phyloP scores from a whole-genome alignment of 2,888 invertebrate species.

The Sinodicranocentrus sp. region DNA sequence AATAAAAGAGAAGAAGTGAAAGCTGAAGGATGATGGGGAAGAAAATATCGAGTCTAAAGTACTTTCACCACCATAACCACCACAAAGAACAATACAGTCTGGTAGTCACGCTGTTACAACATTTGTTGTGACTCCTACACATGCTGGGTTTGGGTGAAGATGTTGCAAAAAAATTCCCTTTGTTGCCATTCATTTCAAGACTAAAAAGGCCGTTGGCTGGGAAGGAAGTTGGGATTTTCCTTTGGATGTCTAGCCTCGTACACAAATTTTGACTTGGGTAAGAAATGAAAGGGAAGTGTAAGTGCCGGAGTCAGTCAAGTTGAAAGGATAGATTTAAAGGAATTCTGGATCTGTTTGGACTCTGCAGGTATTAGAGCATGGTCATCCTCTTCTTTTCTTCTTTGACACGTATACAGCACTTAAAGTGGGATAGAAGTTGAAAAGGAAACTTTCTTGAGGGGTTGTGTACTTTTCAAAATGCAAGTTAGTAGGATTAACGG shows the following conservation, averaged over 20 bases:
- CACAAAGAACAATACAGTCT: slow-evolving; percentile 32
- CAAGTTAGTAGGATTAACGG: too few relatives aligned
- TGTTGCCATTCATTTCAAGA: slow-evolving; percentile 1
- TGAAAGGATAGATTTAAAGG: not conserved
- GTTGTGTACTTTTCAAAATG: too few relatives aligned
- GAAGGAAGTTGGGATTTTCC: not conserved
- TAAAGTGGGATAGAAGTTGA: too few relatives aligned
- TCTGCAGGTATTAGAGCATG: too few relatives aligned
- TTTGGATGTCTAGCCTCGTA: too few relatives aligned
- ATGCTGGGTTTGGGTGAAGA: slow-evolving; percentile 6
- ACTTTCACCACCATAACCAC: slow-evolving; percentile 42
- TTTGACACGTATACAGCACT: too few relatives aligned
- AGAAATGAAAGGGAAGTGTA: not conserved
- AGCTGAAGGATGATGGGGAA: slow-evolving; percentile 3
- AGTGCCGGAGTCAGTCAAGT: not conserved
- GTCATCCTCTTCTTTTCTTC: too few relatives aligned
- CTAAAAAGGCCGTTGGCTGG: not conserved
- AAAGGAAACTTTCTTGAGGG: too few relatives aligned
- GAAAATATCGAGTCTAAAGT: slow-evolving; percentile 29
- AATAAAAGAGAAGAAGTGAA: not conserved
- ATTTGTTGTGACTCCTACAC: not conserved
- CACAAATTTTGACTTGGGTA: too few relatives aligned
- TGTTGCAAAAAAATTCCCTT: slow-evolving; percentile 1
- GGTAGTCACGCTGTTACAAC: not conserved
- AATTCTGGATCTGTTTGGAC: too few relatives aligned